A percentile compares a stretch with the other conserved stretches of the same genome.
Evolutionary conservation across 1,140 invertebrate species (phyloP).

Genomic region (Bombus confusus): DNA sequence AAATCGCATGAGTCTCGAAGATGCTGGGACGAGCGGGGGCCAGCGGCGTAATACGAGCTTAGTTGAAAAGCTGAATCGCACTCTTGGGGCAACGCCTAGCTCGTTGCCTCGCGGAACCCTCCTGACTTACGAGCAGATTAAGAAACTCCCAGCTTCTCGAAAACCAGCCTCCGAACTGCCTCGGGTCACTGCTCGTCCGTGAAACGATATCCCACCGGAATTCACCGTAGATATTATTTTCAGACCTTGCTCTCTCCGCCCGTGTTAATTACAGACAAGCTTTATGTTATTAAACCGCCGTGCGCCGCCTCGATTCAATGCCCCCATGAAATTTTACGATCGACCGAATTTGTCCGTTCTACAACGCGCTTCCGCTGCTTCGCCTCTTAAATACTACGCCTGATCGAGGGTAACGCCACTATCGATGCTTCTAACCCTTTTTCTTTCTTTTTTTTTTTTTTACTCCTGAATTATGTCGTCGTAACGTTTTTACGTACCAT

Average conservation of each 20-base stretch:
- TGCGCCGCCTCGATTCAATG: conserved; percentile 23
- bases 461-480: not conserved
- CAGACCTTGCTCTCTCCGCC: conserved; percentile 43
- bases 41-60: conserved; percentile 66
- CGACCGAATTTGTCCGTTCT: not conserved
- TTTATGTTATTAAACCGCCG: conserved; percentile 62
- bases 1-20: conserved; percentile 65
- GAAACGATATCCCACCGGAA: conserved; percentile 68
- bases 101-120: conserved; percentile 70
- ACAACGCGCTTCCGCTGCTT: not conserved
- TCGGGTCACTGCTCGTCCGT: conserved; percentile 67
- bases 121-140: conserved; percentile 74
- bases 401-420: not conserved
- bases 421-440: not conserved
- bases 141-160: conserved; percentile 69
- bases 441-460: too few species aligned
- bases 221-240: conserved; percentile 68
- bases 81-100: conserved; percentile 71
- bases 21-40: conserved; percentile 24
- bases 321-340: conserved; percentile 38
- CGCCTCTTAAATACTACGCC: not conserved
- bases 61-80: conserved; percentile 73
- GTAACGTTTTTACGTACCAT: too few species aligned
- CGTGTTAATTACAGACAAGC: conserved; percentile 67
- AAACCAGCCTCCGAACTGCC: conserved; percentile 67